Evolutionary conservation across 2,888 invertebrate genomes (phyloP), one percentile per base, ranked within the genome.

Genomic region (Orgyia antiqua): DNA sequence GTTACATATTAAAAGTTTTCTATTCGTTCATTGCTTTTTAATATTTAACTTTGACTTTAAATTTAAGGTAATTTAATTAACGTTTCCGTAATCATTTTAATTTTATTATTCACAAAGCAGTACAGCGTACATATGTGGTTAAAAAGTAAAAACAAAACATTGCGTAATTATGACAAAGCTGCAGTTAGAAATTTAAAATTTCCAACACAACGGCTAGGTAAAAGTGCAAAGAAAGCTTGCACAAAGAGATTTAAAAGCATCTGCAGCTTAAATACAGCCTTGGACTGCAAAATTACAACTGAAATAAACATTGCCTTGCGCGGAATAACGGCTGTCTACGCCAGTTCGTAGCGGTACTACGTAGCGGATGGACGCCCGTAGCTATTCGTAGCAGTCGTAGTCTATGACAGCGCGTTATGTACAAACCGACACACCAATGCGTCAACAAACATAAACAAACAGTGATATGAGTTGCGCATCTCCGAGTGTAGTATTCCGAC

Each of bases 401-500:
- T 56, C 70, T 66, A 71, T 74, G 64, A 58, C 60, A 58, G 59
- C 71, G 72, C 84, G 84, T 68, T 68, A 84, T 83, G 84, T 73
- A 63, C 75, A 68, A 68, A 57, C 58, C 60, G 61, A 51, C 52
- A 61, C 58, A 62, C 66, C 67, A 64, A 67, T 67, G 65, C 69
- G 66, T 66, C 58, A 47, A 56, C 51, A 71, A 79, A 82, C 70
- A 73, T 65, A 78, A 82, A 80, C 83, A 84, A 82, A 76, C 74
- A 79, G 83, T 84, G 83, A 84, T 83, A 86, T 86, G 84, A 86
- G 84, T 80, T 79, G 84, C 80, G 67, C 80, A 67, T 74, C 83
- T 58, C 66, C 73, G 42, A 80, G 68, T 57, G 58, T 68, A 66
- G 73, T 79, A 61, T 67, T 80, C 60, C 70, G 82, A 68, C 72